Conservation (phyloP, 2,888 invertebrate genomes). For the Philonicus albiceps region DNA sequence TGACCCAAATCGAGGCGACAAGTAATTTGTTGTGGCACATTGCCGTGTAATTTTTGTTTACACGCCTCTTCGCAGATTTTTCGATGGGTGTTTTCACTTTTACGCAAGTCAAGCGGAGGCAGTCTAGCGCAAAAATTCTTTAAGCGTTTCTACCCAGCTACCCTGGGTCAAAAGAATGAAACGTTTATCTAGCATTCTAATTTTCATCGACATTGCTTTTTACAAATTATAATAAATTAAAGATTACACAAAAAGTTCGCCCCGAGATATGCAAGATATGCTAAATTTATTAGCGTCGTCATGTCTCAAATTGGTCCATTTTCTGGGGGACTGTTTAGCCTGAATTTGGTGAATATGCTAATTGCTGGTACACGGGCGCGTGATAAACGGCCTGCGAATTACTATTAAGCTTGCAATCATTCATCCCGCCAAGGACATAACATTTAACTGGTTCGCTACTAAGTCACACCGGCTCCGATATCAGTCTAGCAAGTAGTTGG, state of each 20-base stretch:
- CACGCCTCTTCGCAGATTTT: neutral
- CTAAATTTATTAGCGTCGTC: constrained; percentile 19
- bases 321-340: neutral
- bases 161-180: neutral
- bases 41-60: neutral
- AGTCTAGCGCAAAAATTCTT: neutral
- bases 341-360: constrained; percentile 20
- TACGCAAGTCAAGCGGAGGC: neutral
- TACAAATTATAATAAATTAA: neutral
- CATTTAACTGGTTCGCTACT: constrained; percentile 11
- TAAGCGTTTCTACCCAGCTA: neutral
- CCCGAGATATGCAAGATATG: neutral
- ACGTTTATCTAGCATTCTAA: neutral
- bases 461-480: neutral
- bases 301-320: constrained; percentile 4
- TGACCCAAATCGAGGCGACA: constrained; percentile 27
- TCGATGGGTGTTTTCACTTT: constrained; percentile 2
- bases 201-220: neutral
- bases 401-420: neutral
- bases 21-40: constrained; percentile 9
- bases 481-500: neutral
- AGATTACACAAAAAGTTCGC: neutral
- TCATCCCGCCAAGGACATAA: constrained; percentile 29
- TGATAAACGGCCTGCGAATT: constrained; percentile 15
- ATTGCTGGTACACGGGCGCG: constrained; percentile 5